These are phyloP conservation scores for Neoascia interrupta DNA, from an alignment of 2,888 invertebrate species.

Conservation along the genomic window DNA sequence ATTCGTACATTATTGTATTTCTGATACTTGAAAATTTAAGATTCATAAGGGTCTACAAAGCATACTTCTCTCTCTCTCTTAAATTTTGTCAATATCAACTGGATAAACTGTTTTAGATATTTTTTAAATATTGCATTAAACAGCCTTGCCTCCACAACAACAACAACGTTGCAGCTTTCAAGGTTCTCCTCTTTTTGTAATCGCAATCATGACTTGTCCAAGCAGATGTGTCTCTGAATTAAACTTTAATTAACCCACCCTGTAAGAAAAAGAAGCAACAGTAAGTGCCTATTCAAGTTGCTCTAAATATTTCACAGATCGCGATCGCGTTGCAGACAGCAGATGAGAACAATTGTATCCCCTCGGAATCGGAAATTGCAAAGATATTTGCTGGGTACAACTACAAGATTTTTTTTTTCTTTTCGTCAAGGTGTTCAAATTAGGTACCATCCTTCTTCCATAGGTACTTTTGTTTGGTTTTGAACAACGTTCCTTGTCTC, in stretches of 20 bases:
- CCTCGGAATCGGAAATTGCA: constrained; percentile 5
- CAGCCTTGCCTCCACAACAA: too few species aligned
- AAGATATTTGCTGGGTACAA: constrained; percentile 2
- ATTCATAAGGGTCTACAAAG: too few species aligned
- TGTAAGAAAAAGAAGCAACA: constrained; percentile 1
- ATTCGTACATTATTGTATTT: too few species aligned
- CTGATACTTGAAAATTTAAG: too few species aligned
- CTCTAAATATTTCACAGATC: constrained; percentile 43
- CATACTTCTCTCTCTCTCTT: too few species aligned
- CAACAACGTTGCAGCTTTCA: too few species aligned
- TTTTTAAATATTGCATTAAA: too few species aligned
- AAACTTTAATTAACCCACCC: constrained; percentile 21
- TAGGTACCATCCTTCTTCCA: too few species aligned
- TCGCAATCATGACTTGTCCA: constrained; percentile 2
- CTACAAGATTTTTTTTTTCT: neutral
- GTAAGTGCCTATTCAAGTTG: constrained; percentile 6
- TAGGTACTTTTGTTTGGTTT: too few species aligned
- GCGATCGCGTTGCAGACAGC: constrained; percentile 47
- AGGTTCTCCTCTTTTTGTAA: too few species aligned
- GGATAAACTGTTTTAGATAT: too few species aligned
- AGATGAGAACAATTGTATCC: constrained; percentile 25
- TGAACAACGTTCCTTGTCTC: neutral
- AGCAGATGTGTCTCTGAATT: constrained; percentile 46
- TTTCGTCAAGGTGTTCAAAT: constrained; percentile 18
- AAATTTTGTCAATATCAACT: too few species aligned